These are phyloP conservation scores for Hyperopisus bebe DNA, from an alignment of 2,113 vertebrate genomes.

Conservation along the genomic window DNA sequence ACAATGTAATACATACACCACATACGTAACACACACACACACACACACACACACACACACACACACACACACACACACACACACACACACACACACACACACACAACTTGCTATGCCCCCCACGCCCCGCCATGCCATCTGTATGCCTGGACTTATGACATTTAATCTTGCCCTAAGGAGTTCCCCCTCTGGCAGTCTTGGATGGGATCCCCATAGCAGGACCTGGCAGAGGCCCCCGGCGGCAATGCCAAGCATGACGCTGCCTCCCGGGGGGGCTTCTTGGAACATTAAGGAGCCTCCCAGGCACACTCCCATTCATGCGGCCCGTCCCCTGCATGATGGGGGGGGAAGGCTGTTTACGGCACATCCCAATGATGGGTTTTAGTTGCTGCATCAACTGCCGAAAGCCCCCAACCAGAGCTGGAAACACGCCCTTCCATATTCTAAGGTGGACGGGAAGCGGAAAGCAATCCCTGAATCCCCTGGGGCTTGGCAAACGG, in stretches of 20 bases:
- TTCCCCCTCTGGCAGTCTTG: not conserved
- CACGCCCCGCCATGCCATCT: not conserved
- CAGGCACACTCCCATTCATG: not conserved
- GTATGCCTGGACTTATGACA: not conserved
- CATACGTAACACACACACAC: too few relatives aligned
- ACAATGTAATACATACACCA: too few relatives aligned
- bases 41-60: too few relatives aligned
- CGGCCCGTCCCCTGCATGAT: not conserved
- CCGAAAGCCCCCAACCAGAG: not conserved
- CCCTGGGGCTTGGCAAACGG: not conserved
- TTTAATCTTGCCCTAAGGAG: not conserved
- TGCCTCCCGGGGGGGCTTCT: not conserved
- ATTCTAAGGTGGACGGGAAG: not conserved
- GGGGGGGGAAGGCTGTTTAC: not conserved
- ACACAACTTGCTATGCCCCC: not conserved
- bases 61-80: too few relatives aligned
- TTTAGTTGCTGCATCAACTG: not conserved
- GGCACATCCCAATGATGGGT: not conserved
- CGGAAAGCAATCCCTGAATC: not conserved
- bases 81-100: too few relatives aligned
- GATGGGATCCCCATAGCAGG: not conserved
- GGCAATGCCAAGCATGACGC: not conserved
- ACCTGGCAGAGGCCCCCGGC: not conserved
- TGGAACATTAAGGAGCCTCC: not conserved
- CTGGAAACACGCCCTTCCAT: not conserved